phyloP scores from a whole-genome alignment of 2,797 vertebrate genomes.

The Protosalanx chinensis region DNA sequence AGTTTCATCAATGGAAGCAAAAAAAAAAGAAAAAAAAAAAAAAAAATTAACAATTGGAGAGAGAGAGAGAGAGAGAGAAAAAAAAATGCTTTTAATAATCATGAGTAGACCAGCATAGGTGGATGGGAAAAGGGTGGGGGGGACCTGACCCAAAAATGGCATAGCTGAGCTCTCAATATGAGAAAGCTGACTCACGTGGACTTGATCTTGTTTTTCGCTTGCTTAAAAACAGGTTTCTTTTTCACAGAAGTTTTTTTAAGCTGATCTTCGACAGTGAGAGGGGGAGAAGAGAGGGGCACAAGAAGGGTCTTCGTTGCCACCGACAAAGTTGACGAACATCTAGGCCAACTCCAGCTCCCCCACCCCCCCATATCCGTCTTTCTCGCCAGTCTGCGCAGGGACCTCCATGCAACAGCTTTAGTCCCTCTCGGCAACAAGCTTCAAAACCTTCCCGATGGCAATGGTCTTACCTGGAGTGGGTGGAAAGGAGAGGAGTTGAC shows the following conservation, averaged over 20 bases:
- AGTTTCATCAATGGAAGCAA: slow-evolving; percentile 80
- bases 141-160: slow-evolving; percentile 86
- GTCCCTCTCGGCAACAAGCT: slow-evolving; percentile 96
- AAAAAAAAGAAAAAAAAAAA: slow-evolving; percentile 54
- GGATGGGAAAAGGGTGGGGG: slow-evolving; percentile 46
- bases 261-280: slow-evolving; percentile 83
- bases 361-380: slow-evolving; percentile 70
- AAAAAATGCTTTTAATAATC: slow-evolving; percentile 45
- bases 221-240: slow-evolving; percentile 73
- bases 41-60: slow-evolving; percentile 20
- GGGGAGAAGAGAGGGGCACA: slow-evolving; percentile 70
- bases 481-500: not conserved
- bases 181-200: slow-evolving; percentile 99
- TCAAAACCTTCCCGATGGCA: slow-evolving; percentile 98
- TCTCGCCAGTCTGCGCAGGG: slow-evolving; percentile 24
- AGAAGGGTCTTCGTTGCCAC: slow-evolving; percentile 76
- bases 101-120: slow-evolving; percentile 50
- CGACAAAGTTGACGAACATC: slow-evolving; percentile 63
- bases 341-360: slow-evolving; percentile 23
- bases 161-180: slow-evolving; percentile 99
- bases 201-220: slow-evolving; percentile 71
- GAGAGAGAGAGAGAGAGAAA: slow-evolving; percentile 30
- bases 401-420: slow-evolving; percentile 68
- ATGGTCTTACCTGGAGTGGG: slow-evolving; percentile 90
- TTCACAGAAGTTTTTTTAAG: slow-evolving; percentile 68